Conservation (phyloP, 2,888 invertebrate species). For the Cheilosia urbana region DNA sequence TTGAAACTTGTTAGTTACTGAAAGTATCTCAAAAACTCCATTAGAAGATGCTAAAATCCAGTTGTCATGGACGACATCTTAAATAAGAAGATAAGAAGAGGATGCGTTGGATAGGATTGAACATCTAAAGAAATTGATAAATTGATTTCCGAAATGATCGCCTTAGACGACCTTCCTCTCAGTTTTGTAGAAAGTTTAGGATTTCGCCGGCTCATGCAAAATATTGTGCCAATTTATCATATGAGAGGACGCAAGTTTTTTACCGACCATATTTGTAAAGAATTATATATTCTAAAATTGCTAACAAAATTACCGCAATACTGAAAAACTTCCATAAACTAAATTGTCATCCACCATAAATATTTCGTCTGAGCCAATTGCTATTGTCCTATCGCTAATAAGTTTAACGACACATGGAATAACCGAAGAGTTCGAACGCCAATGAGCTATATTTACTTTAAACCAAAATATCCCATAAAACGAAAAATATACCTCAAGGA, state of each 20-base stretch:
- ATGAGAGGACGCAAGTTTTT: constrained; percentile 17
- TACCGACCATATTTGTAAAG: constrained; percentile 13
- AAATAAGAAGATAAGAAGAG: constrained; percentile 2
- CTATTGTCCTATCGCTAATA: constrained; percentile 17
- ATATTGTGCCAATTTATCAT: constrained; percentile 30
- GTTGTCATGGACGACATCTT: constrained; percentile 23
- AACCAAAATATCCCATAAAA: too few species aligned
- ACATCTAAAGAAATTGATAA: constrained; percentile 37
- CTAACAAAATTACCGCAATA: constrained; percentile 25
- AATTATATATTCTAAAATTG: constrained; percentile 10
- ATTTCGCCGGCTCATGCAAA: constrained; percentile 45
- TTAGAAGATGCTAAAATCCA: constrained; percentile 34
- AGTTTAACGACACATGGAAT: constrained; percentile 20
- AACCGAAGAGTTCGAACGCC: constrained; percentile 25
- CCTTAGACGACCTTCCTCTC: constrained; percentile 44
- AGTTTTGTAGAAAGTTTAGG: constrained; percentile 56
- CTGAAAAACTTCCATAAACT: constrained; percentile 20
- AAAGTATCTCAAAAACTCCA: constrained; percentile 22
- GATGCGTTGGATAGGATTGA: constrained; percentile 1
- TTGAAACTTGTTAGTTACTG: neutral
- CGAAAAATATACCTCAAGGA: too few species aligned
- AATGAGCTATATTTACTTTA: too few species aligned
- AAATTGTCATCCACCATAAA: constrained; percentile 18
- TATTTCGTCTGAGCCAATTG: constrained; percentile 12
- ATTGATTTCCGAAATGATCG: constrained; percentile 44